Conservation (phyloP, 1,140 invertebrate genomes). For the Lasaia peninsularis region DNA sequence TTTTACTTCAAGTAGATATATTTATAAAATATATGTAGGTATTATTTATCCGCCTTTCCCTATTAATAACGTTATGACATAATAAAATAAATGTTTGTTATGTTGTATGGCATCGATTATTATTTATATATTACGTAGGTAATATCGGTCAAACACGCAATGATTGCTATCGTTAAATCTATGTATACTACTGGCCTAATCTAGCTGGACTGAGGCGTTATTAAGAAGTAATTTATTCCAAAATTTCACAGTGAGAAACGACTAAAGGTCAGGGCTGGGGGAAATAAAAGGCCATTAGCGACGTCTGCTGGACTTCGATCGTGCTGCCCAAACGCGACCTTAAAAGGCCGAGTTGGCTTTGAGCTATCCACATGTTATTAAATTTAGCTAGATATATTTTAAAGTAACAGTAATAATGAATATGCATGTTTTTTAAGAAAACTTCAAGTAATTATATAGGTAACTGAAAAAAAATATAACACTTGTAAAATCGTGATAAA, state of each 20-base stretch:
- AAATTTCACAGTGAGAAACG: not conserved
- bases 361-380: no score
- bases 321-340: not conserved
- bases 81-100: not conserved
- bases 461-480: no score
- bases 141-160: not conserved
- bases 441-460: no score
- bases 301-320: constrained; percentile 2
- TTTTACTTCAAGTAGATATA: no score
- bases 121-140: not conserved
- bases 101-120: not conserved
- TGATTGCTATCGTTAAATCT: not conserved
- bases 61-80: not conserved
- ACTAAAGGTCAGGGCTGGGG: not conserved
- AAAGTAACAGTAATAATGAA: no score
- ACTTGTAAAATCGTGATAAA: no score
- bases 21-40: no score
- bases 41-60: no score
- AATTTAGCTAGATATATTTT: no score
- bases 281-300: not conserved
- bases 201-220: constrained; percentile 1
- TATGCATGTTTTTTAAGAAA: no score
- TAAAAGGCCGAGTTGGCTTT: not conserved
- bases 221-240: constrained; percentile 1
- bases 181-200: not conserved